phyloP scores from a whole-genome alignment of 2,113 vertebrate species.

The Danionella cerebrum region DNA sequence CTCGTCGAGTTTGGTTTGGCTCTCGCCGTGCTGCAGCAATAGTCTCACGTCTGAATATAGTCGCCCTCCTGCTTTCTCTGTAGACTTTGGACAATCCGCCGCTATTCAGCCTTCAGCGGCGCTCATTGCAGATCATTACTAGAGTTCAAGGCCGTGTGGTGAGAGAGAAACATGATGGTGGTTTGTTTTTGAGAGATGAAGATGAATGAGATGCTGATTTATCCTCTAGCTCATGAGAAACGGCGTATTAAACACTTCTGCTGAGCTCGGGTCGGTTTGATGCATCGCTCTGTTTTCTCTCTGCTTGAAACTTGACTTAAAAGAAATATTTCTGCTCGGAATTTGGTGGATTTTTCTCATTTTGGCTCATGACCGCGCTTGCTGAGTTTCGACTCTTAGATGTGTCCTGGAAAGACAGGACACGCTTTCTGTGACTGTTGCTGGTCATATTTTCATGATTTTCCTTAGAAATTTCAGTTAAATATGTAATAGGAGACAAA shows the following conservation, averaged over 20 bases:
- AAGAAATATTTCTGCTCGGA: background rate
- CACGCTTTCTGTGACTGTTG: too few species aligned
- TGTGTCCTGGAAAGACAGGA: background rate
- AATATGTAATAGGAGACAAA: too few species aligned
- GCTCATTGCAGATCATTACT: background rate
- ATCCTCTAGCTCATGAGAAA: constrained; percentile 19
- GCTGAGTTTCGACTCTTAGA: background rate
- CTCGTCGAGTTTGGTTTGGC: constrained; percentile 31
- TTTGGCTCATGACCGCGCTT: background rate
- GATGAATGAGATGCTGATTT: background rate
- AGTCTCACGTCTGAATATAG: constrained; percentile 10
- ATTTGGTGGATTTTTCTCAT: background rate
- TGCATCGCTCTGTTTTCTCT: too few species aligned
- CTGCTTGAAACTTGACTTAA: background rate
- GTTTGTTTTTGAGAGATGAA: constrained; percentile 23
- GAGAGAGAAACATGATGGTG: background rate
- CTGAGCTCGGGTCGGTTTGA: background rate
- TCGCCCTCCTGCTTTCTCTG: background rate
- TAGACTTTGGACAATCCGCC: background rate
- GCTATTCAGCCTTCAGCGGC: background rate
- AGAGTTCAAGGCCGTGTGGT: background rate
- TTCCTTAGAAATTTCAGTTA: too few species aligned
- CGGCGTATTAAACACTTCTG: background rate
- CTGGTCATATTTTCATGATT: too few species aligned
- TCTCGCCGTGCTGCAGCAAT: background rate